Evolutionary conservation across 2,888 invertebrate genomes (phyloP), one percentile per base, ranked within the genome.

Genomic region (Thymelicus sylvestris): DNA sequence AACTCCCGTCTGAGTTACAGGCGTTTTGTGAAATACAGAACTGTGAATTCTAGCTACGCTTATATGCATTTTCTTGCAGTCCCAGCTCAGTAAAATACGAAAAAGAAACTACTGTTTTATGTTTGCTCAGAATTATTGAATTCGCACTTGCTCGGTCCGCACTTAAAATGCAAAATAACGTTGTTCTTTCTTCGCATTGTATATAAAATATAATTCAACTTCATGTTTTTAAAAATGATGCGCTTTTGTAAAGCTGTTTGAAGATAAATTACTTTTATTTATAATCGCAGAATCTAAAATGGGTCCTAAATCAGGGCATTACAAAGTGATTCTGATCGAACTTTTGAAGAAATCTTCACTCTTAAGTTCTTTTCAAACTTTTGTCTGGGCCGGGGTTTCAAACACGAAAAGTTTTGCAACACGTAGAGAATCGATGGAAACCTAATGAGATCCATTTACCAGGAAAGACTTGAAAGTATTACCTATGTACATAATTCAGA

Each of bases 1-100:
- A 63, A 67, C 55, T 61, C 61, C 69, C 71, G 62, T 62, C 74
- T 70, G 73, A 75, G 72, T 75, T 75, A 73, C 74, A 68, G 73
- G 71, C 72, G 74, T 73, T 69, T 55, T 64, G 72, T 67, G 71
- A 71, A 71, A 62, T 67, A 71, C 66, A 62, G 66, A 67, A 61
- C 70, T 61, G 66, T 19, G 71, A 71, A 66, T 71, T 61, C 61
- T 66, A 60, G 59, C 63, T 59, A 38, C 60, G 61, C 71, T 61
- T 71, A 66, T 70, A 73, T 74, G 66, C 69, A 70, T 74, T 72
- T 74, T 66, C 66, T 72, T 67, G 19, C 59, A 62, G 60, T 67
- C 50, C 61, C 70, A 57, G 48, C 69, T 47, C 61, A 57, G 39
- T 44, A 67, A 60, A 73, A 71, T 62, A 70, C 60, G 67, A 71